These are phyloP conservation scores for Periparus ater DNA, from an alignment of 2,797 vertebrate species.

Conservation along the genomic window DNA sequence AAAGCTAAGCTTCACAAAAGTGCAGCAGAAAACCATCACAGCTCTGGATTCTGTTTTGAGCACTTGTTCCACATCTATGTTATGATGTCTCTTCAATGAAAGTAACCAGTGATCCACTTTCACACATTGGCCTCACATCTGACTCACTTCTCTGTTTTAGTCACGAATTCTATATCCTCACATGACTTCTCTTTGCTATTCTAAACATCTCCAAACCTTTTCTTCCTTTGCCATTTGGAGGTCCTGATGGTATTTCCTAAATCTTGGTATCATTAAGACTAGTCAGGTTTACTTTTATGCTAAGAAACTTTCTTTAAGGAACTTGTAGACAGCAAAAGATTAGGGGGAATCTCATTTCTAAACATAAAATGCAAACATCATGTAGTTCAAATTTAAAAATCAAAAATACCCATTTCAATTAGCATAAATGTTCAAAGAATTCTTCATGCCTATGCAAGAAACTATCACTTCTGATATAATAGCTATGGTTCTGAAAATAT, in stretches of 20 bases:
- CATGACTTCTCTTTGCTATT: not conserved
- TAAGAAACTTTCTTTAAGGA: not conserved
- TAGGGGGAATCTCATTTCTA: not conserved
- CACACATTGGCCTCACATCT: accelerated
- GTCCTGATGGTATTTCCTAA: not conserved
- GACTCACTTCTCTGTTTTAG: not conserved
- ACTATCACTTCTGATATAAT: not conserved
- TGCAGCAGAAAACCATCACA: not conserved
- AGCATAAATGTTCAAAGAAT: not conserved
- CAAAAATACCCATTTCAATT: not conserved
- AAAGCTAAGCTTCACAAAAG: not conserved
- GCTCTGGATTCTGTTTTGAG: not conserved
- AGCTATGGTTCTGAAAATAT: not conserved
- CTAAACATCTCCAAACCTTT: not conserved
- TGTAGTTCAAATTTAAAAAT: not conserved
- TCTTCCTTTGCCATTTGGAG: not conserved
- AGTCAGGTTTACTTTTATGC: not conserved
- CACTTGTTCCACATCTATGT: not conserved
- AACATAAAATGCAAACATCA: not conserved
- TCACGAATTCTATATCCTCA: not conserved
- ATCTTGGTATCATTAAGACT: not conserved
- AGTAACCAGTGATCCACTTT: not conserved
- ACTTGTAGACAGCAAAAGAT: not conserved
- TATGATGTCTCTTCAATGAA: not conserved
- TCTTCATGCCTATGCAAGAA: not conserved